Percentiles rank a stretch among this genome's conserved stretches.
Evolutionary conservation across 2,113 vertebrate genomes (phyloP).

Genomic region (human): DNA sequence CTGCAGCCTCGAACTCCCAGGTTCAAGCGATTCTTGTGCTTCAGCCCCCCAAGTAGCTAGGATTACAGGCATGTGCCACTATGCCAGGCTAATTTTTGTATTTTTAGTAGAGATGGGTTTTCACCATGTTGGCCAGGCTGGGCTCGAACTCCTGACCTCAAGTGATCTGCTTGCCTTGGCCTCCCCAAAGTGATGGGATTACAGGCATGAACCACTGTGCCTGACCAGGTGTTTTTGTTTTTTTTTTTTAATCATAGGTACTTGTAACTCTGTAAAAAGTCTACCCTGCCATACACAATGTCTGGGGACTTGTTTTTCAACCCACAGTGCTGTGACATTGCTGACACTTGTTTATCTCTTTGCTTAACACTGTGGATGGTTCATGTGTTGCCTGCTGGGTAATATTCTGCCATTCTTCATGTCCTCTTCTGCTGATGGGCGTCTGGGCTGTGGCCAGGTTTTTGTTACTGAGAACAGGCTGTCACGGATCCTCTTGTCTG

Average conservation of each 20-base stretch:
- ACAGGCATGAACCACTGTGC: not conserved
- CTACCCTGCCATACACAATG: rapidly evolving
- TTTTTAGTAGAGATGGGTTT: not conserved
- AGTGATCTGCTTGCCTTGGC: not conserved
- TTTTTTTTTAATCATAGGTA: not conserved
- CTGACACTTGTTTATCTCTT: not conserved
- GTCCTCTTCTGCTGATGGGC: not conserved
- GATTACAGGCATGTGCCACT: not conserved
- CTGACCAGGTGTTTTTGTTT: not conserved
- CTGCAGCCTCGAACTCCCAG: not conserved
- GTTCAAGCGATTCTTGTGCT: not conserved
- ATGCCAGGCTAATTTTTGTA: not conserved
- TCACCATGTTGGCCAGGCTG: not conserved
- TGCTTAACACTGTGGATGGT: not conserved
- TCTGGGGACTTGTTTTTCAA: not conserved
- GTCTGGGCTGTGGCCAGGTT: not conserved
- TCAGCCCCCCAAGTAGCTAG: not conserved
- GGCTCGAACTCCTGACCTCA: not conserved
- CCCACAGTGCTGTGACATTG: rapidly evolving
- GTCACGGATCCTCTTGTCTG: not conserved
- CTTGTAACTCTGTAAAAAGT: not conserved
- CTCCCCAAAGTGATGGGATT: not conserved
- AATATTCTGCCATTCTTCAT: not conserved
- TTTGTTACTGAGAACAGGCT: not conserved
- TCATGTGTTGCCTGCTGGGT: not conserved